Evolutionary conservation across 2,797 vertebrate genomes (phyloP), one percentile per base, ranked within the genome.

Genomic region (Gymnodraco acuticeps): DNA sequence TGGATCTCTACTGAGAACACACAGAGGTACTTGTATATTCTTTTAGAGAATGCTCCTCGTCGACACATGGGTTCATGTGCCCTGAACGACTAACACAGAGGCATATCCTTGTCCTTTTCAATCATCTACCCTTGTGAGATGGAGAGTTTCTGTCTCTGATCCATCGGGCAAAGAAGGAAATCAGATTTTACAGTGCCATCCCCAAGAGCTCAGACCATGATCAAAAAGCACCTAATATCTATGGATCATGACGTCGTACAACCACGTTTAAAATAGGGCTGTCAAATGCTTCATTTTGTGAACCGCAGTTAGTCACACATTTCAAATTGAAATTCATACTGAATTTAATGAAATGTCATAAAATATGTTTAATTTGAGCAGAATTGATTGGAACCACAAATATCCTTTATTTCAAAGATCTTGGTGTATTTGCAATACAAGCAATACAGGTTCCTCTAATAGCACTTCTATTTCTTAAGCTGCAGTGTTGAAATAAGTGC

Each of bases 21-120:
- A 89, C 89, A 89, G 87, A 92, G 87, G 87, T 91, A 93, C 93
- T 94, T 93, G 93, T 90, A 93, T 94, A 94, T 95, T 95, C 91
- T 89, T 93, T 94, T 80, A 91, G 91, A 92, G 88, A 93, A 82
- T 11, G 70, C 66, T 89, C 73, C 76, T 88, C 81, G 73, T 88
- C 80, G 73, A 84, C 53, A 63, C 67, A 69, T 48, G 82, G 80
- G 62, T 90, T 86, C 66, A 68, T 86, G 76, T 43, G 81, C 78
- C 73, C 75, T 59, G 87, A 82, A 80, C 80, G 67, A 84, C 77
- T 62, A 74, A 85, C 82, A 87, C 84, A 73, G 75, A 88, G 56
- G 80, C 73, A 17, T 43, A 86, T 83, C 88, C 85, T 87, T 91
- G 90, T 91, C 93, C 77, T 88, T 87, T 85, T 86, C 83, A 83